Percentiles rank a stretch among this genome's conserved stretches.
These are phyloP conservation scores for Tetragonula clypearis DNA, from an alignment of 1,140 invertebrate species.

Conservation along the genomic window DNA sequence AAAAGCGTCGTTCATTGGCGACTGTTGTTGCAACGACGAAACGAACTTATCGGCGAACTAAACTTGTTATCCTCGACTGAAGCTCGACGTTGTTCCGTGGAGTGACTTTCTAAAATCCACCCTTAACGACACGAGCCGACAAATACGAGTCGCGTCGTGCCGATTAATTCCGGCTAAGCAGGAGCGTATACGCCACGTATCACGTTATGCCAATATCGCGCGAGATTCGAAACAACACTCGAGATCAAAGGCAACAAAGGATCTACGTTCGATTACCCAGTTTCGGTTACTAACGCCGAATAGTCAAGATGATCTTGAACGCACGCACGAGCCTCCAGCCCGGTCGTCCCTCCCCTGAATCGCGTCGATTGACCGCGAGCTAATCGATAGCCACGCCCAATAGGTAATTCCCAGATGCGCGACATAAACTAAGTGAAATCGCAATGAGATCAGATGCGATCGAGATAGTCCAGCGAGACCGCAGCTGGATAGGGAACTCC, in stretches of 20 bases:
- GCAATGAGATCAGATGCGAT: constrained; percentile 72
- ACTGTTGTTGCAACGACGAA: neutral
- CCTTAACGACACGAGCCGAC: neutral
- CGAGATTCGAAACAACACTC: neutral
- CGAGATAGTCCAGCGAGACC: no score
- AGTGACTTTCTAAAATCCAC: neutral
- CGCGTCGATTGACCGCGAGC: constrained; percentile 23
- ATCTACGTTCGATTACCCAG: neutral
- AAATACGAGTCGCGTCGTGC: neutral
- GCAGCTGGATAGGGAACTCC: neutral
- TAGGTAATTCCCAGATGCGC: neutral
- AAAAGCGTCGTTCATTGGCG: no score
- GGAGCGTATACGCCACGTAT: neutral
- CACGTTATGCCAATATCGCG: neutral
- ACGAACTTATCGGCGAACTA: neutral
- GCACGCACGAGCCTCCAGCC: constrained; percentile 60
- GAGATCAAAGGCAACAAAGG: neutral
- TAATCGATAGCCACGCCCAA: neutral
- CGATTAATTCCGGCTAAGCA: neutral
- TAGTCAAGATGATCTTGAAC: constrained; percentile 8
- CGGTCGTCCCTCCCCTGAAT: constrained; percentile 63
- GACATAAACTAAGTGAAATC: constrained; percentile 75
- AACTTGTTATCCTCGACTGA: neutral
- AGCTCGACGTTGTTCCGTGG: neutral
- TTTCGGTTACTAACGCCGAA: constrained; percentile 65